phyloP scores from a whole-genome alignment of 2,888 invertebrate genomes.

The Chloromyia formosa region DNA sequence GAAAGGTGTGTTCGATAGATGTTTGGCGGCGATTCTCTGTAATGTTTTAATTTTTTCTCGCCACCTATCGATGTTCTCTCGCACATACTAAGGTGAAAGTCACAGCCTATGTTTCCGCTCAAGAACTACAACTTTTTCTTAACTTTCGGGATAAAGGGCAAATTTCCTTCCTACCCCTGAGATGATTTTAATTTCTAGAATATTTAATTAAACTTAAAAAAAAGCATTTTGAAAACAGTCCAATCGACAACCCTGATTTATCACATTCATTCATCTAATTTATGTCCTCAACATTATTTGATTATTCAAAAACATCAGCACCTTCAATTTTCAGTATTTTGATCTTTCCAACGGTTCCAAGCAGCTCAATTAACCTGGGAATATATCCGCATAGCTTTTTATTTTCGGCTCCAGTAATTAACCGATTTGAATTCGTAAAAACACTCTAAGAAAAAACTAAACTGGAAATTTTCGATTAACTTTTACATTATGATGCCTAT shows the following conservation, averaged over 20 bases:
- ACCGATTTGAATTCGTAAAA: not conserved
- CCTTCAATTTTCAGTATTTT: slow-evolving; percentile 20
- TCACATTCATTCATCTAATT: not conserved
- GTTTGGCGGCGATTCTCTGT: no score
- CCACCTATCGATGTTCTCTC: no score
- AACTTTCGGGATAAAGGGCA: no score
- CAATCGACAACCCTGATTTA: not conserved
- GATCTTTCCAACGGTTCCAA: slow-evolving; percentile 8
- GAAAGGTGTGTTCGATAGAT: no score
- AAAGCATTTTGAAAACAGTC: no score
- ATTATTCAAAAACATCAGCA: not conserved
- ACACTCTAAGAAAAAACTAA: not conserved
- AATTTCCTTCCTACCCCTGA: no score
- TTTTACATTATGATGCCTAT: slow-evolving; percentile 4
- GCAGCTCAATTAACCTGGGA: slow-evolving; percentile 30
- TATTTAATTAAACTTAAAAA: no score
- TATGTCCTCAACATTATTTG: not conserved
- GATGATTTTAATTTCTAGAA: no score
- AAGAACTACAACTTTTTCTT: no score
- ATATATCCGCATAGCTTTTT: not conserved
- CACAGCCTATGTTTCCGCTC: no score
- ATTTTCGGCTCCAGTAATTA: not conserved
- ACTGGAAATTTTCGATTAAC: slow-evolving; percentile 18
- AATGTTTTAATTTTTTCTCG: no score
- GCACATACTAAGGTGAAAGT: no score